These are phyloP conservation scores for Phoeniculus purpureus DNA, from an alignment of 2,797 vertebrate genomes.

Conservation along the genomic window DNA sequence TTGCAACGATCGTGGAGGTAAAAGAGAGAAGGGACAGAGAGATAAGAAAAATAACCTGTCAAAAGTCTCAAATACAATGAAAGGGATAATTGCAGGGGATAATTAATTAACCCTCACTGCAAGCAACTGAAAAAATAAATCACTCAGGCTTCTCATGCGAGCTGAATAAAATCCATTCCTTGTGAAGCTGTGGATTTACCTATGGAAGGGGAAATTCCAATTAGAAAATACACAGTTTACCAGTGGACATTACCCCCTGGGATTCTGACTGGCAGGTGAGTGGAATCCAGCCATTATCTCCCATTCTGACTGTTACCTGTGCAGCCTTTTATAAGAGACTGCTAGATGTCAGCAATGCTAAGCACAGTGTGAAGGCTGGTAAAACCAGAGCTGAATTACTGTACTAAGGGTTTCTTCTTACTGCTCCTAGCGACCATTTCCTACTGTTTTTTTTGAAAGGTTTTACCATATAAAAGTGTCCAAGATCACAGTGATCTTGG, in stretches of 20 bases:
- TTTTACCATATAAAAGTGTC: neutral
- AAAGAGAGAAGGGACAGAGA: neutral
- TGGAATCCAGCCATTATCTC: neutral
- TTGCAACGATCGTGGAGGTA: neutral
- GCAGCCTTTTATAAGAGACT: neutral
- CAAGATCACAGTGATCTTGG: neutral
- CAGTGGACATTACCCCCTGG: rapidly evolving
- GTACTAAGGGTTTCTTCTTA: neutral
- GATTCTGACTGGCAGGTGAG: neutral
- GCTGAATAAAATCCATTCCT: neutral
- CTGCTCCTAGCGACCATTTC: neutral
- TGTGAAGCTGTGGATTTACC: neutral
- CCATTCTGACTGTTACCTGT: neutral
- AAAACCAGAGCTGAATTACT: neutral
- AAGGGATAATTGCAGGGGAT: neutral
- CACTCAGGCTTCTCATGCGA: neutral
- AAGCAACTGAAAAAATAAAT: neutral
- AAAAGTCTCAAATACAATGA: neutral
- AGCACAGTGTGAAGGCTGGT: neutral
- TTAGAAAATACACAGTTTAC: neutral
- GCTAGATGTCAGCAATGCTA: neutral
- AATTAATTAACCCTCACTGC: neutral
- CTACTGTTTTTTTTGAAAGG: neutral
- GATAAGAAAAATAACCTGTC: neutral
- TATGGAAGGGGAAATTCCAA: neutral